Conservation (phyloP, 2,888 invertebrate species). For the Orthonychiurus folsomi region DNA sequence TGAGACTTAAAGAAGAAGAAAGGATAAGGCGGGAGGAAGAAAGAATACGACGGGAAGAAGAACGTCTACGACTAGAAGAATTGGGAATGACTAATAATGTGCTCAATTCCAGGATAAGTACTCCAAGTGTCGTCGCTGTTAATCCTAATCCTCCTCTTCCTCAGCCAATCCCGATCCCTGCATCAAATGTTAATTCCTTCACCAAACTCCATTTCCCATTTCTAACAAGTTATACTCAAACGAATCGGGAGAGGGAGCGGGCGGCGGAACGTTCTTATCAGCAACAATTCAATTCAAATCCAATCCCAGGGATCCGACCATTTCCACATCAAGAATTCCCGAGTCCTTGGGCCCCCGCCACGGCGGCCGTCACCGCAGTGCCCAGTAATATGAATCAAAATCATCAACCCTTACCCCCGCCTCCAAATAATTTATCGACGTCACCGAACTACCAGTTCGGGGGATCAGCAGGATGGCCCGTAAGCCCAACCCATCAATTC, state of each 20-base stretch:
- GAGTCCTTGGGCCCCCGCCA: no score
- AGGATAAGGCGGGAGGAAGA: background rate
- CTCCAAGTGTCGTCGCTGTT: background rate
- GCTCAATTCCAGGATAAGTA: background rate
- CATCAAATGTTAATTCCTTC: background rate
- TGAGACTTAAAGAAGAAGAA: background rate
- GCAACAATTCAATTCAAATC: background rate
- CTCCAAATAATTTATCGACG: no score
- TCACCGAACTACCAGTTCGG: no score
- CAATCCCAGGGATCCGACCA: no score
- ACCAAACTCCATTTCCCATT: constrained; percentile 5
- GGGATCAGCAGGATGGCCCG: no score
- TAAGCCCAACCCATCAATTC: no score
- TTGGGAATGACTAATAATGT: background rate
- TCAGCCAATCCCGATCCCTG: no score
- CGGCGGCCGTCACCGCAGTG: no score
- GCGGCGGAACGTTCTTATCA: background rate
- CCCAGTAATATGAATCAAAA: no score
- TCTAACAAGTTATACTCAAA: constrained; percentile 4
- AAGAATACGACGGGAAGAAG: background rate
- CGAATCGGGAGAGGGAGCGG: background rate
- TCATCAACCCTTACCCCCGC: no score
- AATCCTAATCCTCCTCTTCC: background rate
- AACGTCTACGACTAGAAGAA: background rate
- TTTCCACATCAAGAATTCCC: no score